A percentile compares a stretch with the other conserved stretches of the same genome.
Conservation (phyloP, 2,113 vertebrate species). For the Rana temporaria region DNA sequence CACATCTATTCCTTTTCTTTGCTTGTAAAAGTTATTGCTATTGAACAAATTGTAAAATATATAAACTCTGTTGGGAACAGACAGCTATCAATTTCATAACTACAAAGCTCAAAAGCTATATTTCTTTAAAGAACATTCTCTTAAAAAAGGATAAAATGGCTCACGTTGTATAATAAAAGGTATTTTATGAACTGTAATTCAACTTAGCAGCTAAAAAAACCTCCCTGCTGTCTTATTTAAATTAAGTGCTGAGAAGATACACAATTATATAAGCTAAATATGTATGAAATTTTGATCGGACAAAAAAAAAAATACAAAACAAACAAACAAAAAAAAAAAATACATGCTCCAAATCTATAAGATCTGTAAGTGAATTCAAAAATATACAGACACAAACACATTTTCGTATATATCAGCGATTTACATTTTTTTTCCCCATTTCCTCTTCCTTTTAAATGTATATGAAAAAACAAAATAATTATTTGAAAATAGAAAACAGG, state of each 20-base stretch:
- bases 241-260: neutral
- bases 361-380: too few species aligned
- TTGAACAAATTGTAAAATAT: slow-evolving; percentile 25
- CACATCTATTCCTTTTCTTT: slow-evolving; percentile 3
- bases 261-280: too few species aligned
- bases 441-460: too few species aligned
- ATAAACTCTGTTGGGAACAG: slow-evolving; percentile 27
- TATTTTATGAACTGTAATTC: slow-evolving; percentile 10
- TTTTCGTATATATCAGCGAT: too few species aligned
- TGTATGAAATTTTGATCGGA: too few species aligned
- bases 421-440: too few species aligned
- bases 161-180: slow-evolving; percentile 6
- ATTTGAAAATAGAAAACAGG: too few species aligned
- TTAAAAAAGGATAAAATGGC: slow-evolving; percentile 14
- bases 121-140: slow-evolving; percentile 7
- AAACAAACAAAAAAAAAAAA: too few species aligned
- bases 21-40: slow-evolving; percentile 30
- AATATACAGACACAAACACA: too few species aligned
- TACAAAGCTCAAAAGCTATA: slow-evolving; percentile 34
- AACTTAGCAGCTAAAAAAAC: slow-evolving; percentile 5
- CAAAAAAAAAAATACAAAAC: too few species aligned
- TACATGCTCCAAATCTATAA: too few species aligned
- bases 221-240: neutral
- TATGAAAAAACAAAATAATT: too few species aligned
- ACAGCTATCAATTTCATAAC: slow-evolving; percentile 15